Conservation (phyloP, 2,113 vertebrate species). For the Mystacornis crossleyi region DNA sequence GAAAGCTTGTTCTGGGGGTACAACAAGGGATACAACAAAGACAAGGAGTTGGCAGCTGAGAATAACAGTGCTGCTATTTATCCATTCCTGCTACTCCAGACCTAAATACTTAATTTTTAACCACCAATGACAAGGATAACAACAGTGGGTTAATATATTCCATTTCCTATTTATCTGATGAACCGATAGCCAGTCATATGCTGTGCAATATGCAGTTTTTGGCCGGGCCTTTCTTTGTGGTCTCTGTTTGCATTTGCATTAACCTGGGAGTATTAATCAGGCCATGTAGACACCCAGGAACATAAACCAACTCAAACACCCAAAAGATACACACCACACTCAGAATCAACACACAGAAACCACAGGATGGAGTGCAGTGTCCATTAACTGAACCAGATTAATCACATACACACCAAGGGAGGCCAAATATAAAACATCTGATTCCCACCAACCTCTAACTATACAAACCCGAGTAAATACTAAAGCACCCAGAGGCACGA, state of each 20-base stretch:
- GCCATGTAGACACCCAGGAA: slow-evolving; percentile 36
- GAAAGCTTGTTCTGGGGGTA: not conserved
- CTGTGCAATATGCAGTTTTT: not conserved
- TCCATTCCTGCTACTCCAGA: not conserved
- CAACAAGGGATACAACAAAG: not conserved
- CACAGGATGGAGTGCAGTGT: not conserved
- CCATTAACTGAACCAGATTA: slow-evolving; percentile 17
- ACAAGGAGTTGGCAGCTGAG: not conserved
- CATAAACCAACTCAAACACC: slow-evolving; percentile 29
- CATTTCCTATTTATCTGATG: not conserved
- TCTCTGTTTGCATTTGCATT: slow-evolving; percentile 29
- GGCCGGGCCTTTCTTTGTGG: not conserved
- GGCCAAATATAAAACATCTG: slow-evolving; percentile 26
- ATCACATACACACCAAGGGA: not conserved
- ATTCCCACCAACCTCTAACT: slow-evolving; percentile 1
- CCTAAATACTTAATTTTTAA: not conserved
- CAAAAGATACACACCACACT: slow-evolving; percentile 13
- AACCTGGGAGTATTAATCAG: slow-evolving; percentile 36
- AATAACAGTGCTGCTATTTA: not conserved
- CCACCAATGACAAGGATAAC: not conserved
- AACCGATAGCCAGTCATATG: not conserved
- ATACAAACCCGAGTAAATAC: not conserved
- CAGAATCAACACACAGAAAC: slow-evolving; percentile 39
- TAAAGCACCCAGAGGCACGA: not conserved
- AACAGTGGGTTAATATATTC: not conserved